phyloP scores from a whole-genome alignment of 2,888 invertebrate genomes.

The Ellobium chinense region DNA sequence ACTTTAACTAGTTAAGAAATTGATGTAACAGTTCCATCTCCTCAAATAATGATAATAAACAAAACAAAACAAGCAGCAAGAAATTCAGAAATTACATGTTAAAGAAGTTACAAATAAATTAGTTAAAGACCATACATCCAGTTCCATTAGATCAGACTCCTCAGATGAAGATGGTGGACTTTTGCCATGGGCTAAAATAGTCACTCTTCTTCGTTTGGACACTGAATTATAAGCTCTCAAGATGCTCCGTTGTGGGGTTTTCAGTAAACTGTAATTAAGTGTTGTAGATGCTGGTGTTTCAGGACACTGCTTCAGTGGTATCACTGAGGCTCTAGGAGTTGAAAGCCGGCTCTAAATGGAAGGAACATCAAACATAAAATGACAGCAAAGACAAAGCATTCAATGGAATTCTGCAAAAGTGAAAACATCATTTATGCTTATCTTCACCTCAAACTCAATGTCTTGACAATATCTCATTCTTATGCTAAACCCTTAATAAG shows the following conservation, averaged over 20 bases:
- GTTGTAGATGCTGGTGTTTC: constrained; percentile 5
- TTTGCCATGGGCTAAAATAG: constrained; percentile 55
- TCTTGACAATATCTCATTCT: too few species aligned
- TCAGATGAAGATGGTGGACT: constrained; percentile 61
- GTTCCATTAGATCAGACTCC: constrained; percentile 65
- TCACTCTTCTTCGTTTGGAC: constrained; percentile 67
- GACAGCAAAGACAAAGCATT: too few species aligned
- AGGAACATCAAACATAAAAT: too few species aligned
- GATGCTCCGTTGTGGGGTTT: constrained; percentile 66
- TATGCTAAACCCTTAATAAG: too few species aligned
- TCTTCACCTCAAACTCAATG: too few species aligned
- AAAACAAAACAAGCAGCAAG: background rate
- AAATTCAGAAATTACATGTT: background rate
- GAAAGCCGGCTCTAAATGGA: background rate
- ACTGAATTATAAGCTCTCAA: constrained; percentile 60
- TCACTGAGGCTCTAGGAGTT: background rate
- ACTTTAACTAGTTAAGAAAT: too few species aligned
- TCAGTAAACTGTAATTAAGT: background rate
- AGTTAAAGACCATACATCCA: constrained; percentile 62
- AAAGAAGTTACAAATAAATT: too few species aligned
- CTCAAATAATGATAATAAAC: too few species aligned
- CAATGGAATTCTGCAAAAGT: too few species aligned
- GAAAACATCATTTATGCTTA: too few species aligned
- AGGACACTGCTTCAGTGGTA: constrained; percentile 3
- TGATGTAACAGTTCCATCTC: too few species aligned